phyloP scores from a whole-genome alignment of 2,888 invertebrate species.

The Acanthoscelides obtectus region DNA sequence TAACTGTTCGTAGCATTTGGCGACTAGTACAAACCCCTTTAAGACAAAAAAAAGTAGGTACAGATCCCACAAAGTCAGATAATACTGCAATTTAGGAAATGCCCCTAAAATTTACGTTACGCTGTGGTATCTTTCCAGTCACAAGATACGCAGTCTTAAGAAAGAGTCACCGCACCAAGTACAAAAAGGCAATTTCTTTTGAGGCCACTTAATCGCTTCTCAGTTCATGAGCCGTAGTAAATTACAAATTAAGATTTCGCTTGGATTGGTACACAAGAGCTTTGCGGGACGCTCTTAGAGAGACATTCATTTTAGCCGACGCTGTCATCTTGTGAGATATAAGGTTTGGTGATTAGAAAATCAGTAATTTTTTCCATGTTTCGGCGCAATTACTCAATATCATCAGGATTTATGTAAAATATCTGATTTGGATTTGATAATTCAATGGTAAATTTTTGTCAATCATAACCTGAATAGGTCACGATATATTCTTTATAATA shows the following conservation, averaged over 20 bases:
- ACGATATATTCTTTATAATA: too few relatives aligned
- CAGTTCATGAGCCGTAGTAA: background rate
- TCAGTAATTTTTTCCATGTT: too few relatives aligned
- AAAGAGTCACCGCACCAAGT: background rate
- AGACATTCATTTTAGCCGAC: background rate
- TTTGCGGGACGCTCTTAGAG: background rate
- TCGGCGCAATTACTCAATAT: too few relatives aligned
- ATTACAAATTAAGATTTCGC: background rate
- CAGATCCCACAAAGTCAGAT: background rate
- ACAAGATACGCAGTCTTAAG: too few relatives aligned
- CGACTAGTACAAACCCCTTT: too few relatives aligned
- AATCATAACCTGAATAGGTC: too few relatives aligned
- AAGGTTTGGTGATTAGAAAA: too few relatives aligned
- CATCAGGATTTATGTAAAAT: too few relatives aligned
- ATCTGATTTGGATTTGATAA: too few relatives aligned
- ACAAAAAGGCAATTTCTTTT: background rate
- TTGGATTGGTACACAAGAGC: background rate
- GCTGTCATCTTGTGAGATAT: too few relatives aligned
- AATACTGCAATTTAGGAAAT: background rate
- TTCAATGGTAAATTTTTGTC: too few relatives aligned
- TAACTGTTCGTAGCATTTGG: too few relatives aligned
- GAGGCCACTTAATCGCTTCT: background rate
- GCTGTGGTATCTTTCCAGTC: background rate
- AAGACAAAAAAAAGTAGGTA: background rate
- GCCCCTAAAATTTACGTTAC: background rate